A percentile compares a stretch with the other conserved stretches of the same genome.
phyloP scores from a whole-genome alignment of 2,113 vertebrate species.

The Thunnus thynnus region DNA sequence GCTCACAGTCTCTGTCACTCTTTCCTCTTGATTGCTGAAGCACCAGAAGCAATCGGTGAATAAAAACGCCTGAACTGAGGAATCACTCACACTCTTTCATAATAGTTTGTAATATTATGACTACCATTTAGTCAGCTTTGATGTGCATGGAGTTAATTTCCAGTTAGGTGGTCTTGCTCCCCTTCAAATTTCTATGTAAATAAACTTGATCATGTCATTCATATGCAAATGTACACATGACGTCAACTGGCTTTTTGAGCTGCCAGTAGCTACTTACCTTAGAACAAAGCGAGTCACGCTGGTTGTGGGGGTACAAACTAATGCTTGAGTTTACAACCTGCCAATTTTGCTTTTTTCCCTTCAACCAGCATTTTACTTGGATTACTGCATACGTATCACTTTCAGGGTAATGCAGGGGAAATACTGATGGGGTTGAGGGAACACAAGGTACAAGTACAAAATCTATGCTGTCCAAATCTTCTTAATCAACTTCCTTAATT shows the following conservation, averaged over 20 bases:
- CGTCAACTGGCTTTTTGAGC: constrained; percentile 49
- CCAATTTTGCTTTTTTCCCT: constrained; percentile 3
- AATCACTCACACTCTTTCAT: constrained; percentile 13
- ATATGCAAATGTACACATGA: constrained; percentile 61
- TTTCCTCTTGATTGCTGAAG: constrained; percentile 38
- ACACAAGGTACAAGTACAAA: background rate
- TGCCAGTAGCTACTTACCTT: constrained; percentile 40
- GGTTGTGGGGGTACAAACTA: constrained; percentile 21
- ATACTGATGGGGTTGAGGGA: background rate
- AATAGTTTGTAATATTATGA: constrained; percentile 27
- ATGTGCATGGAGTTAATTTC: constrained; percentile 30
- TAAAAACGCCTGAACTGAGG: background rate
- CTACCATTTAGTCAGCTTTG: constrained; percentile 38
- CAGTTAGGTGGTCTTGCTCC: constrained; percentile 44
- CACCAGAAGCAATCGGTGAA: constrained; percentile 17
- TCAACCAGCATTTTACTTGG: background rate
- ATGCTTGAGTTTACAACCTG: constrained; percentile 27
- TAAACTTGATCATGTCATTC: constrained; percentile 60
- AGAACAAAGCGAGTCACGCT: constrained; percentile 17
- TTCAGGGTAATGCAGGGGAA: background rate
- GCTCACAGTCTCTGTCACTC: constrained; percentile 18
- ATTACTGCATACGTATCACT: background rate
- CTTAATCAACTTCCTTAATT: background rate
- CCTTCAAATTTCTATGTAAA: constrained; percentile 38
- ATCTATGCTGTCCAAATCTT: background rate